Conservation (phyloP, 1,140 invertebrate genomes). For the Orius insidiosus region DNA sequence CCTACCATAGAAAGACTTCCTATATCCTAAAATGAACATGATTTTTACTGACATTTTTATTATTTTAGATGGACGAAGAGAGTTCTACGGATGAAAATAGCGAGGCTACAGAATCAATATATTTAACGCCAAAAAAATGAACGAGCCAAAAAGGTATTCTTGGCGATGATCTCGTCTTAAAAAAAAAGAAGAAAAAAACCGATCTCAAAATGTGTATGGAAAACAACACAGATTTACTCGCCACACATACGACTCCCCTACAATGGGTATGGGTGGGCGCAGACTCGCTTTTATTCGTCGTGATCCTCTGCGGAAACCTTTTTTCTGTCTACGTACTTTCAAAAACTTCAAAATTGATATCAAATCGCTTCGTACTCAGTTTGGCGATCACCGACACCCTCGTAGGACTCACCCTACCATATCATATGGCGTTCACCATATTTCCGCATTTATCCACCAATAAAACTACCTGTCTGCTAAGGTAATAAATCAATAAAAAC, state of each 20-base stretch:
- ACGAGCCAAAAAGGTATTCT: too few relatives aligned
- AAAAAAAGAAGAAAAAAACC: too few relatives aligned
- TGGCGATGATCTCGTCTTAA: too few relatives aligned
- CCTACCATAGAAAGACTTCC: too few relatives aligned
- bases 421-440: conserved; percentile 52
- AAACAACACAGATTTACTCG: too few relatives aligned
- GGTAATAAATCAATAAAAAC: conserved; percentile 9
- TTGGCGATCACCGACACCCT: conserved; percentile 53
- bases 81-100: too few relatives aligned
- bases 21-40: too few relatives aligned
- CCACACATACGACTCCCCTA: neutral
- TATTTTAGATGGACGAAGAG: too few relatives aligned
- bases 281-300: conserved; percentile 40
- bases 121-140: too few relatives aligned
- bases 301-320: conserved; percentile 48
- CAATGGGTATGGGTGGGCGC: conserved; percentile 33
- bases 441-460: conserved; percentile 33
- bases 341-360: conserved; percentile 39
- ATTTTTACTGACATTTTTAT: too few relatives aligned
- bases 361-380: conserved; percentile 52
- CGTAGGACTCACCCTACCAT: conserved; percentile 50
- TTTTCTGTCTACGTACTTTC: conserved; percentile 51
- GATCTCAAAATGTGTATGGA: too few relatives aligned
- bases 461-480: conserved; percentile 34
- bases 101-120: too few relatives aligned